Evolutionary conservation across 1,140 invertebrate genomes (phyloP), one percentile per base, ranked within the genome.

Genomic region (Colletes latitarsis): DNA sequence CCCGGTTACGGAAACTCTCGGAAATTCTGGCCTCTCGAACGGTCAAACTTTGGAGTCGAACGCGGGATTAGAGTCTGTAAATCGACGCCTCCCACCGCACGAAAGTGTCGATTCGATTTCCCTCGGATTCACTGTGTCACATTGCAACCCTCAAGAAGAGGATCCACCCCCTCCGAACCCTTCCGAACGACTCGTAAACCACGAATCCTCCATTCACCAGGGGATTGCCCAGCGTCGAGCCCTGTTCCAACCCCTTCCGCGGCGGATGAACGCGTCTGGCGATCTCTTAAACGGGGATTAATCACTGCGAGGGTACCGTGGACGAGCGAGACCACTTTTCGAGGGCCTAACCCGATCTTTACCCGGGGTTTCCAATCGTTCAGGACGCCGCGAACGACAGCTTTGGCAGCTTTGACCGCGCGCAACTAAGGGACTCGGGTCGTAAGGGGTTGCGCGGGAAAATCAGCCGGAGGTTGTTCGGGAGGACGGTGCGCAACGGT

Each of bases 381-480:
- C 12, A 12, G 43, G 14, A 39, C n/a, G 43, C 6, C 43, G 4
- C 9, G 43, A 10, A 14, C 43, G 19, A 67, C 57, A 43, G 4
- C 62, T 72, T 49, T 17, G 41, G 19, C 3, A 30, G n/a, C 6
- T n/a, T 62, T 8, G 12, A 62, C 14, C 67, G 21, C 63, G 39
- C 64, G 64, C n/a, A 10, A 68, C 64, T 14, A 6, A 52, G 30
- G 8, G 6, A 21, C 14, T 10, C 21, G 10, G n/a, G 6, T 62
- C n/a, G 67, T 49, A 30, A 41, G 6, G 66, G 30, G 73, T 81
- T 63, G 63, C 62, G 69, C 68, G 76, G 68, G 70, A 82, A 82
- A 68, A 78, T 53, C 12, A 4, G 17, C 5, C 4, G 46, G 19
- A 57, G 6, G 49, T 52, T 5, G 52, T 30, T 30, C 14, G 60